Evolutionary conservation across 2,888 invertebrate genomes (phyloP).

Genomic region (Hydraecia micacea): DNA sequence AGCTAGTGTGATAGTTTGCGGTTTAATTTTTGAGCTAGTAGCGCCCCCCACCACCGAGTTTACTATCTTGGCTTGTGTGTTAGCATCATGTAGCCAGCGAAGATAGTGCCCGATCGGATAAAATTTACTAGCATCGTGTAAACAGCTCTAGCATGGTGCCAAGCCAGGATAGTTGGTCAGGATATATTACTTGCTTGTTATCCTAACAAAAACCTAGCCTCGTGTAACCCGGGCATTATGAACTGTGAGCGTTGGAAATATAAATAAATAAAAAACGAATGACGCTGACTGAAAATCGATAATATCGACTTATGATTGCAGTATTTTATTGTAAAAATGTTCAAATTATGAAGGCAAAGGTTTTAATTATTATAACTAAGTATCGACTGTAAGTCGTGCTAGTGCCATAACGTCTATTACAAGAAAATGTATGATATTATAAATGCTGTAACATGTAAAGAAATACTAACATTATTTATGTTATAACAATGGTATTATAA

Average conservation of each 20-base stretch:
- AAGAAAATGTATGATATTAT: conserved; percentile 48
- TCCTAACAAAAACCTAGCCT: not conserved
- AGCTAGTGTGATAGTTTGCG: not conserved
- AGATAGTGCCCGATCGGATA: not conserved
- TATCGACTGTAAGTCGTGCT: conserved; percentile 60
- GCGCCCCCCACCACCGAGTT: not conserved
- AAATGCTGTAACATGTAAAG: conserved; percentile 38
- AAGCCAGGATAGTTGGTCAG: not conserved
- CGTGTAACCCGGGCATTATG: not conserved
- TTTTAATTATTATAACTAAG: conserved; percentile 56
- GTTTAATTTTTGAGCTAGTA: not conserved
- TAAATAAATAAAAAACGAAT: conserved; percentile 22
- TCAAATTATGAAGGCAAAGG: conserved; percentile 55
- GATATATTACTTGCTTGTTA: not conserved
- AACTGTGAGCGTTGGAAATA: conserved; percentile 39
- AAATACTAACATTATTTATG: conserved; percentile 49
- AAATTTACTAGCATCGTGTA: not conserved
- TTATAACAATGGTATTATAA: conserved; percentile 32
- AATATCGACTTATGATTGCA: conserved; percentile 40
- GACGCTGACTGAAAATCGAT: conserved; percentile 45
- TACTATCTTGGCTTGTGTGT: not conserved
- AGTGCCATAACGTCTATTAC: conserved; percentile 62
- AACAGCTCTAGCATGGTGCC: not conserved
- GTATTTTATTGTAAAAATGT: conserved; percentile 53
- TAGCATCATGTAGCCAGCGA: not conserved